Conservation (phyloP, 1,140 invertebrate species). For the Callitettix versicolor region DNA sequence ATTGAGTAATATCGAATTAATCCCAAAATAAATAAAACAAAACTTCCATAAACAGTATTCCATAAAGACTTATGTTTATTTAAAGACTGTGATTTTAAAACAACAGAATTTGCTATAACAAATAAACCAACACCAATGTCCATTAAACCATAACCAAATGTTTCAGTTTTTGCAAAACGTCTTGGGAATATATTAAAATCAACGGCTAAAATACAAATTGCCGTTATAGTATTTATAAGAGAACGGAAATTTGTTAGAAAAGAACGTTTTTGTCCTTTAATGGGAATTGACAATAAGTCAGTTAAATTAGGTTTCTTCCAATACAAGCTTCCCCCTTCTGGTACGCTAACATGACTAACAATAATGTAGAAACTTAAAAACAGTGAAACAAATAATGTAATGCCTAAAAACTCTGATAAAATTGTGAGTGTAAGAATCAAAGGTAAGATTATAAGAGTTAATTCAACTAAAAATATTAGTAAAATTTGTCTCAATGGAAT, state of each 20-base stretch:
- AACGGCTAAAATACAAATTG: conserved; percentile 79
- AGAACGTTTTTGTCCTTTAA: conserved; percentile 32
- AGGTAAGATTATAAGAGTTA: conserved; percentile 6
- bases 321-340: not conserved
- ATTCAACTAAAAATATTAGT: conserved; percentile 1
- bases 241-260: conserved; percentile 58
- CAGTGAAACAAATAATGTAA: not conserved
- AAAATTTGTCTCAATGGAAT: no score
- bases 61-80: conserved; percentile 9
- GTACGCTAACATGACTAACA: not conserved
- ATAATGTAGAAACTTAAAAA: conserved; percentile 4
- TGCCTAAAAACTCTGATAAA: conserved; percentile 1
- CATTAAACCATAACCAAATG: conserved; percentile 84
- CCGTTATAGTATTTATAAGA: conserved; percentile 61
- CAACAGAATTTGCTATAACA: conserved; percentile 62
- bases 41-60: conserved; percentile 23
- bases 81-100: not conserved
- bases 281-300: conserved; percentile 9
- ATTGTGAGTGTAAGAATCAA: conserved; percentile 14
- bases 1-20: conserved; percentile 51
- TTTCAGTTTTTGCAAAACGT: conserved; percentile 75
- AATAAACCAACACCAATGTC: conserved; percentile 88
- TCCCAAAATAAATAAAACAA: conserved; percentile 58
- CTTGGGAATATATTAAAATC: conserved; percentile 83
- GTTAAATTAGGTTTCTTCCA: not conserved